Base-by-base conservation (phyloP, 2,888 invertebrate genomes). In the Xylocampa areola region DNA sequence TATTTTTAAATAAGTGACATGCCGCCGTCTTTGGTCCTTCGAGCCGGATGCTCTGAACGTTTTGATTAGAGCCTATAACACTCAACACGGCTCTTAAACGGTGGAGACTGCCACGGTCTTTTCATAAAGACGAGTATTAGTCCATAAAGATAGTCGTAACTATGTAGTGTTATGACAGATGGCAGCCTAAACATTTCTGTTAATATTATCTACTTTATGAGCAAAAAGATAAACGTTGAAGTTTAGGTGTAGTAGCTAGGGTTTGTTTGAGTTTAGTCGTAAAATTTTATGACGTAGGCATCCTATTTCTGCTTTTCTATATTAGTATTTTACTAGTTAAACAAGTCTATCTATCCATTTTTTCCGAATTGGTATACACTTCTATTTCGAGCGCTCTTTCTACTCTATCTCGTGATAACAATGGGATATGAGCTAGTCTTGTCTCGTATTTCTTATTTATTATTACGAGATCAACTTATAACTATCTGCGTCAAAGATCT, bases 121-220 rank as follows among this genome's bases (percentile, higher is more conserved):
- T 65, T 65, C 70, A 76, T 69, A 72, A 63, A 41, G 49, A 51
- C 53, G 47, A 55, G 67, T 76, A 69, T 68, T 65, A 69, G 69
- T 68, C 66, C 36, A 72, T 73, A 72, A 76, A 78, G 64, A 62
- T 65, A 65, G 66, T 73, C 74, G 63, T 81, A 71, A 75, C 63
- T 72, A 57, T 69, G 64, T 76, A 57, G 75, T 67, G 64, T 51
- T 65, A 68, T 74, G 73, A 70, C 79, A 80, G 70, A 79, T 73
- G 76, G 71, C 63, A 44, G 44, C 49, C 58, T 71, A 66, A 68
- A 54, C 47, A 59, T 60, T 50, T 54, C 66, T 66, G 63, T 73
- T 78, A 77, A 70, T 77, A 81, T 77, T 79, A 57, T 60, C 52
- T 50, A 41, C 71, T 79, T 79, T 77, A 81, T 71, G 72, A 55